These are phyloP conservation scores for Bimastos eiseni DNA, from an alignment of 2,888 invertebrate genomes.

Conservation along the genomic window DNA sequence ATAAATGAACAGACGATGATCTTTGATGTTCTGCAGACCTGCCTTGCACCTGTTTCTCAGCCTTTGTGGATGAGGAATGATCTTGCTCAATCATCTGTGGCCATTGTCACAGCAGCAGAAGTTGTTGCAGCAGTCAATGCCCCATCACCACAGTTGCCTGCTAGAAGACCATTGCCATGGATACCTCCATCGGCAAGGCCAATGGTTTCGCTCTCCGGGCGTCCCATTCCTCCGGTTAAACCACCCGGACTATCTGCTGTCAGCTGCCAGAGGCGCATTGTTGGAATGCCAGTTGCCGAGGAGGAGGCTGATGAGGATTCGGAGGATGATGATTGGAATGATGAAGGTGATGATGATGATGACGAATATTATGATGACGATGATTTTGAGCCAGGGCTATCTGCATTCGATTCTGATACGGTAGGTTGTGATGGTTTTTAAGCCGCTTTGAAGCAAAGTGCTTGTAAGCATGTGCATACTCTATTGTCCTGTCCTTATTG, in stretches of 20 bases:
- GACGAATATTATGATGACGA: constrained; percentile 35
- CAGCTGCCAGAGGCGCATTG: not conserved
- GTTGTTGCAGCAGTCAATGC: not conserved
- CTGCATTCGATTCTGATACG: constrained; percentile 14
- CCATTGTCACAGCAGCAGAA: not conserved
- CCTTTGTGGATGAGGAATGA: not conserved
- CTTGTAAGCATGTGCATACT: not conserved
- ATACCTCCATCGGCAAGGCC: not conserved
- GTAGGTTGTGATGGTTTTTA: not conserved
- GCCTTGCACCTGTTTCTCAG: not conserved
- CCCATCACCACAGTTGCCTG: constrained; percentile 7
- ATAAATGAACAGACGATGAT: not conserved
- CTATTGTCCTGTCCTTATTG: too few relatives aligned
- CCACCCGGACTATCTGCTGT: constrained; percentile 17
- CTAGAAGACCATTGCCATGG: constrained; percentile 21
- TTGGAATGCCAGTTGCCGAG: not conserved
- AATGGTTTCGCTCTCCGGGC: constrained; percentile 8
- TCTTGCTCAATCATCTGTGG: constrained; percentile 6
- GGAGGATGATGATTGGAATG: constrained; percentile 29
- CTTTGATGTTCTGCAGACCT: not conserved
- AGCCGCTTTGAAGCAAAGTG: not conserved
- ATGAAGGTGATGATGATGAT: constrained; percentile 30
- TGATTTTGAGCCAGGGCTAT: constrained; percentile 27
- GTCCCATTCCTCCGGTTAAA: constrained; percentile 19
- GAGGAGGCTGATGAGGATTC: not conserved